Evolutionary conservation across 2,113 vertebrate genomes (phyloP).

Genomic region (Cheirogaleus medius): DNA sequence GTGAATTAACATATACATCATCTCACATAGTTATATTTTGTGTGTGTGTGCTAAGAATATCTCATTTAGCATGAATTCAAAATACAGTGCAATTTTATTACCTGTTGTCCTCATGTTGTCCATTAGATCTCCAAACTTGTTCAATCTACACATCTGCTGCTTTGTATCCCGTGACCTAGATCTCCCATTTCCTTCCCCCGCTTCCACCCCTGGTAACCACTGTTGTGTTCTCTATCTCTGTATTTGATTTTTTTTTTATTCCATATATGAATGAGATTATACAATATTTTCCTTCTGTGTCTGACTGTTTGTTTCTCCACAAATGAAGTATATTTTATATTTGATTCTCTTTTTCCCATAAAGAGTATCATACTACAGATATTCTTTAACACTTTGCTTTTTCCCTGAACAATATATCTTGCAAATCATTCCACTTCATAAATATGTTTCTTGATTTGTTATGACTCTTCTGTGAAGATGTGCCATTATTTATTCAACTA

Average conservation of each 20-base stretch:
- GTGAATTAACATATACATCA: no score
- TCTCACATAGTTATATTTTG: not conserved
- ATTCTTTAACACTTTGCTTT: not conserved
- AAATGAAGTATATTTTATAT: not conserved
- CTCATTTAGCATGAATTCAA: not conserved
- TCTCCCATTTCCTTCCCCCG: not conserved
- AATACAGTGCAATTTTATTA: not conserved
- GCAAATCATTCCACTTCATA: not conserved
- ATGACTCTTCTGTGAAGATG: not conserved
- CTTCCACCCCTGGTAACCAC: not conserved
- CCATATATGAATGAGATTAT: not conserved
- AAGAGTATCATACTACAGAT: not conserved
- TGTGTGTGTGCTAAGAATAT: not conserved
- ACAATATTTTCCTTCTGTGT: not conserved
- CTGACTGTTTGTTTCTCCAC: not conserved
- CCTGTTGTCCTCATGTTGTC: not conserved
- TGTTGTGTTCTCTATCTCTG: not conserved
- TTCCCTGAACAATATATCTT: not conserved
- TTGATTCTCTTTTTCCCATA: not conserved
- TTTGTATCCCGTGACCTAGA: not conserved
- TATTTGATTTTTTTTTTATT: not conserved
- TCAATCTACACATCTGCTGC: not conserved
- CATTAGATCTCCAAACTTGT: not conserved
- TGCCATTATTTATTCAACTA: not conserved
- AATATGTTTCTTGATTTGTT: not conserved